Base-by-base conservation (phyloP, 2,888 invertebrate species). In the Meteorus cinctellus region DNA sequence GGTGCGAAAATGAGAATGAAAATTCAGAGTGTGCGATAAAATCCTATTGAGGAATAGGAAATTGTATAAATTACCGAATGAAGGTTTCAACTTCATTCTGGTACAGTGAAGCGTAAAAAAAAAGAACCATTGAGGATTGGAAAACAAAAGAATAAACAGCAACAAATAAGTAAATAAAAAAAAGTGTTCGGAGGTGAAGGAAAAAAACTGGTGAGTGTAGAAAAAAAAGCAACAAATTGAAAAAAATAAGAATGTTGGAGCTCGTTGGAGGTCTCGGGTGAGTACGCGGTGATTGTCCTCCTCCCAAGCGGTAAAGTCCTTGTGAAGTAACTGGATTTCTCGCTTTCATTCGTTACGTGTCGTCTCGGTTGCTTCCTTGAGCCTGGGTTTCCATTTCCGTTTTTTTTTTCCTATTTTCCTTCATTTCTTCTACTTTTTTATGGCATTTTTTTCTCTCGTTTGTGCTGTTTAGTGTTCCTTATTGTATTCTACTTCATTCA, bases 261-360 rank as follows among this genome's bases (percentile, higher is more conserved):
- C 65, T 65, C 60, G 55, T n/a, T 69, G 74, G 60, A 67, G 69
- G 66, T 66, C 48, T 51, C 65, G 65, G 68, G 62, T 72, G 72
- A 72, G 72, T 65, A 63, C 41, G 71, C 63, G 74, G 70, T 71
- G 70, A 78, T 75, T 75, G 72, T 75, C 72, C 36, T 73, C 68
- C 70, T 60, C 29, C 55, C 73, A 59, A 77, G 73, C 71, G 55
- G 77, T 51, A 75, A 74, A 75, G 66, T 75, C 65, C 59, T 63
- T 63, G 70, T 41, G 70, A 71, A 70, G 63, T 71, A 71, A 75
- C 70, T 71, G 71, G 75, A 75, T 75, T 71, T 71, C 75, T 71
- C 65, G 55, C 27, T 75, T 75, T 75, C 55, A 65, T 71, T 75
- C 75, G 75, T 75, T 75, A 75, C 71, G 70, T 70, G 65, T 71